Base-by-base conservation (phyloP, 2,113 vertebrate genomes). In the Phylloscopus trochilus region DNA sequence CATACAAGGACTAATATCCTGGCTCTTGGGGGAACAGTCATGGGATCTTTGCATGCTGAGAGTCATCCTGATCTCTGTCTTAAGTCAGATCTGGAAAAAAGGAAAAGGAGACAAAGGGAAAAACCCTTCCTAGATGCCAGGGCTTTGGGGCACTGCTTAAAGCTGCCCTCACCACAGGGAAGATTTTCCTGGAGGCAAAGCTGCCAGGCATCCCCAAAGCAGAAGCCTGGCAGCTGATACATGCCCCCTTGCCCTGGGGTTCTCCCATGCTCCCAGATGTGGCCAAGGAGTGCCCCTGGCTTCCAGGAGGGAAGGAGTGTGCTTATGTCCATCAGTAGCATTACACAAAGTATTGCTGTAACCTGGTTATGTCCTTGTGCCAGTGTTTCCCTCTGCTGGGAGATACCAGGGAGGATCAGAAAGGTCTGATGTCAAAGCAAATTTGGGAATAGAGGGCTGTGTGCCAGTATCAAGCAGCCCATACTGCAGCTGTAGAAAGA, bases 1-100 rank as follows among this genome's bases (percentile, higher is more conserved):
- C 87, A 92, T 84, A 76, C 84, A 92, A 97, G 94, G 95, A 96
- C 90, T 97, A 95, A 96, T 96, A 93, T 96, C 59, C 60, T 86
- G 68, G 52, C 96, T 93, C 95, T 94, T 94, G 94, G 90, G 96
- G 93, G 93, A 96, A 87, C 60, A 93, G 86, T 93, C 95, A 82
- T 93, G 92, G 95, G 95, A 95, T 91, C 95, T 95, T 94, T 87
- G 78, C 89, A 93, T 11, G 23, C 92, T 92, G 78, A 44, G 79
- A 96, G 83, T 95, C 92, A 78, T 96, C 90, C 44, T 44, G 44
- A 83, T 87, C 83, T 92, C 82, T 2, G 26, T 66, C 95, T 87
- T 87, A 96, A 96, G 83, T 78, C 52, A 58, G 86, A 87, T 81
- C 69, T 49, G 78, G 74, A 85, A 90, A 89, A 94, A 90, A 67